phyloP scores from a whole-genome alignment of 2,113 vertebrate species.

The Cynoglossus semilaevis region DNA sequence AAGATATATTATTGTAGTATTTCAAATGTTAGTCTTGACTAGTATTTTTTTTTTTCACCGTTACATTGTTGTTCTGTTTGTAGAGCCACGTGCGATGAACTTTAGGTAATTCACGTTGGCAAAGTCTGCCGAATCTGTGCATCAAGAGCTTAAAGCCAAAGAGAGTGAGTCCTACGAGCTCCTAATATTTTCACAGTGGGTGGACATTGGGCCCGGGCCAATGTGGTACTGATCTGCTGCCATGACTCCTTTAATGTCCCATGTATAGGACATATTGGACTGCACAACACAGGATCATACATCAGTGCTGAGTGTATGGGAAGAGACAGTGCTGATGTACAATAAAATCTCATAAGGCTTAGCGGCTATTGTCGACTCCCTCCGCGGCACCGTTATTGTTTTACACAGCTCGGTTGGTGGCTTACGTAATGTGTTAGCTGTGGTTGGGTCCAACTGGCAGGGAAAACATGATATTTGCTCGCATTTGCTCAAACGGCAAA shows the following conservation, averaged over 20 bases:
- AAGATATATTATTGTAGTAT: no score
- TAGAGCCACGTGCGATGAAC: no score
- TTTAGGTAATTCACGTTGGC: no score
- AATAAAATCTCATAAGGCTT: slow-evolving; percentile 20
- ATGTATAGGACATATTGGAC: not conserved
- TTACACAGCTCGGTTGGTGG: slow-evolving; percentile 9
- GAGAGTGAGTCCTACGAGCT: no score
- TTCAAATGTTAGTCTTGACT: no score
- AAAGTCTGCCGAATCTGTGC: no score
- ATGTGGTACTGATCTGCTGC: not conserved
- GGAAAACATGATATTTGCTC: slow-evolving; percentile 9
- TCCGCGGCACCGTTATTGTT: slow-evolving; percentile 19
- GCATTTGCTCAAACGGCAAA: slow-evolving; percentile 47
- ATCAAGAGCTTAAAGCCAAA: no score
- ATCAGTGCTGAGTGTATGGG: not conserved
- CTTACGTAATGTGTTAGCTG: slow-evolving; percentile 38
- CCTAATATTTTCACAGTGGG: no score
- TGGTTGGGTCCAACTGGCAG: slow-evolving; percentile 52
- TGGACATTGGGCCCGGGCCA: not conserved
- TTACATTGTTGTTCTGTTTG: no score
- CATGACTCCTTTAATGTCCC: not conserved
- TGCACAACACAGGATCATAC: not conserved
- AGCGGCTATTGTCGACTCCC: slow-evolving; percentile 4
- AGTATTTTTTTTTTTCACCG: no score
- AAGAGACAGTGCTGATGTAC: not conserved